Conservation (phyloP, 2,113 vertebrate genomes). For the Puffinus mauretanicus region DNA sequence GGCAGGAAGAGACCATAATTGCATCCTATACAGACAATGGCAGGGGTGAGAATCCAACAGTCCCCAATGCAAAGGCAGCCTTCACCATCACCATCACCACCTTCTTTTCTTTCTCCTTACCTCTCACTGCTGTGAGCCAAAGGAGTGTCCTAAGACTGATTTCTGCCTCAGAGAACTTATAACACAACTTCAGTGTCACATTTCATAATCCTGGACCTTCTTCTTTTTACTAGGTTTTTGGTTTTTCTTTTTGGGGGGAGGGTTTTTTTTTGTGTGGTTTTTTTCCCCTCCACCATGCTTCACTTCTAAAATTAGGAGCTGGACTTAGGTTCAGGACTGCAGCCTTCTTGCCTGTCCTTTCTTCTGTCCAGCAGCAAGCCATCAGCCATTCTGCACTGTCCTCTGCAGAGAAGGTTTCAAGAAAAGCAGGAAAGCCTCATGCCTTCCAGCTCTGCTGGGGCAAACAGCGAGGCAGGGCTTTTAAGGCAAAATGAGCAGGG, state of each 20-base stretch:
- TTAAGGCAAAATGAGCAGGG: background rate
- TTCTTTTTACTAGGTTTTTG: background rate
- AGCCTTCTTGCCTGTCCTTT: background rate
- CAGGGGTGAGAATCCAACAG: background rate
- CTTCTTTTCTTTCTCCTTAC: background rate
- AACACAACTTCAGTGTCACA: background rate
- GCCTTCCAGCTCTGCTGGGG: background rate
- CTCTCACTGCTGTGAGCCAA: background rate
- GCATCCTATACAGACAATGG: background rate
- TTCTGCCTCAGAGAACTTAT: background rate
- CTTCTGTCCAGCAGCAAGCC: background rate
- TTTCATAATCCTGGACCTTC: background rate
- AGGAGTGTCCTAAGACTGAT: background rate
- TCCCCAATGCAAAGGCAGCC: background rate
- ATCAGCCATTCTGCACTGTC: background rate
- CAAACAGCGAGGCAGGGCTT: background rate
- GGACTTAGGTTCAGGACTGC: background rate
- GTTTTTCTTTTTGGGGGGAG: too few relatives aligned
- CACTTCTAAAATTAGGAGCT: background rate
- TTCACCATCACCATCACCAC: background rate
- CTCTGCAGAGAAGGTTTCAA: background rate
- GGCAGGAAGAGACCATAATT: background rate
- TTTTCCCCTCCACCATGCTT: background rate
- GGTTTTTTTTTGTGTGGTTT: accelerated
- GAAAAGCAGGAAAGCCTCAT: background rate